A percentile compares a stretch with the other conserved stretches of the same genome.
phyloP scores from a whole-genome alignment of 1,140 invertebrate species.

The Bactericera cockerelli region DNA sequence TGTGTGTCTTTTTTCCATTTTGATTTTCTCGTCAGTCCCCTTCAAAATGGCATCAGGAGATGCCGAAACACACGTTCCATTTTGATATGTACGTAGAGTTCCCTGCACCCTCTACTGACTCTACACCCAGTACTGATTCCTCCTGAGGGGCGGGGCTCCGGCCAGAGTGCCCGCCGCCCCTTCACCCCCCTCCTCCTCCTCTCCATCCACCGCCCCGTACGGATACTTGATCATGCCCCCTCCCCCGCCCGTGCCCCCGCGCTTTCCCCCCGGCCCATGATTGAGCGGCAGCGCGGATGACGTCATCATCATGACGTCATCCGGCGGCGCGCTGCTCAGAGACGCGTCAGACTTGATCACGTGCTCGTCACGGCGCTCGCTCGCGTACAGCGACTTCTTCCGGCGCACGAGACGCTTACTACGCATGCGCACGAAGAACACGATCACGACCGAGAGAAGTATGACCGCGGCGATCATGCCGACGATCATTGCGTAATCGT shows the following conservation, averaged over 20 bases:
- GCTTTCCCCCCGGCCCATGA: slow-evolving; percentile 26
- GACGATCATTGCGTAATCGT: slow-evolving; percentile 47
- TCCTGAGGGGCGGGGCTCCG: slow-evolving; percentile 58
- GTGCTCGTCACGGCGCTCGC: slow-evolving; percentile 50
- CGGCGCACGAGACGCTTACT: slow-evolving; percentile 21
- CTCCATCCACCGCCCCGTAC: slow-evolving; percentile 54
- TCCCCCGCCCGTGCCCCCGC: too few species aligned
- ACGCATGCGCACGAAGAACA: slow-evolving; percentile 34
- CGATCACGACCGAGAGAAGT: slow-evolving; percentile 46
- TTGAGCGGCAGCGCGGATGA: slow-evolving; percentile 32
- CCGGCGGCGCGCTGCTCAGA: slow-evolving; percentile 64
- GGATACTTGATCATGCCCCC: slow-evolving; percentile 52
- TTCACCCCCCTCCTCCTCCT: slow-evolving; percentile 63
- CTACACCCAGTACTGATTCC: slow-evolving; percentile 81
- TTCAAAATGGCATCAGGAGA: too few species aligned
- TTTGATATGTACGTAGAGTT: too few species aligned
- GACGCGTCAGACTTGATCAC: slow-evolving; percentile 35
- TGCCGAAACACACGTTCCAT: too few species aligned
- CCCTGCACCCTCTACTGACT: too few species aligned
- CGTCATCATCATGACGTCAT: slow-evolving; percentile 39
- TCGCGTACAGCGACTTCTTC: slow-evolving; percentile 22
- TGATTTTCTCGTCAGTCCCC: too few species aligned
- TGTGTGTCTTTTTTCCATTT: too few species aligned
- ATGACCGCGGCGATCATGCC: slow-evolving; percentile 50
- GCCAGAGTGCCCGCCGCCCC: slow-evolving; percentile 30